Percentiles rank a stretch among this genome's conserved stretches.
Conservation (phyloP, 2,113 vertebrate species). For the Anas platyrhynchos region DNA sequence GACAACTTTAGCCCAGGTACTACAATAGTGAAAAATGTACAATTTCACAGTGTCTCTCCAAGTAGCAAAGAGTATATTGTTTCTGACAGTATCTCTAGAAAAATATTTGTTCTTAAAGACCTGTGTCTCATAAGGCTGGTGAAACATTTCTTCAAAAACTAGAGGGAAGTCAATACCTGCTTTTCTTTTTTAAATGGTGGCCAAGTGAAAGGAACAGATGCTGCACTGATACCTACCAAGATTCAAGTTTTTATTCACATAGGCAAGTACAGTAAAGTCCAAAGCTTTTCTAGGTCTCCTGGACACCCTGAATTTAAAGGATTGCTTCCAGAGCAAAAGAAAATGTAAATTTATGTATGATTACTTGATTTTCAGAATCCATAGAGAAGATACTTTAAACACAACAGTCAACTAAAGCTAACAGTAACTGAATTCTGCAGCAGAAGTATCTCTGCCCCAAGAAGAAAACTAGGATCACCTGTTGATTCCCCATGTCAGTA, state of each 20-base stretch:
- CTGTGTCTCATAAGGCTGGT: background rate
- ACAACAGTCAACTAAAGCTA: background rate
- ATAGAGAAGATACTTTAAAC: background rate
- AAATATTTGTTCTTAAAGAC: background rate
- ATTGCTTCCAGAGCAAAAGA: background rate
- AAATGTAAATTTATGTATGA: background rate
- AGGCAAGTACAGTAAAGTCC: background rate
- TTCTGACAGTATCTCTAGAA: background rate
- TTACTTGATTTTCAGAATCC: background rate
- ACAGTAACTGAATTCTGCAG: background rate
- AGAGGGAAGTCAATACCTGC: background rate
- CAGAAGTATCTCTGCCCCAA: background rate
- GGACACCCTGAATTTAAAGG: background rate
- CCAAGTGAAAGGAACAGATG: background rate
- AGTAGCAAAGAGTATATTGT: background rate
- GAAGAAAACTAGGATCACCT: background rate
- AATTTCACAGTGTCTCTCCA: background rate
- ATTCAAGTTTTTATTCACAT: background rate
- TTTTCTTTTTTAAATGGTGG: background rate
- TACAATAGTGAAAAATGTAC: background rate
- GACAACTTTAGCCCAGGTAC: background rate
- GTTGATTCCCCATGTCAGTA: background rate
- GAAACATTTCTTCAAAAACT: background rate
- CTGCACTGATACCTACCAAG: background rate
- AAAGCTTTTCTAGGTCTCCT: background rate